Conservation (phyloP, 2,113 vertebrate species). For the Coreoperca whiteheadi region DNA sequence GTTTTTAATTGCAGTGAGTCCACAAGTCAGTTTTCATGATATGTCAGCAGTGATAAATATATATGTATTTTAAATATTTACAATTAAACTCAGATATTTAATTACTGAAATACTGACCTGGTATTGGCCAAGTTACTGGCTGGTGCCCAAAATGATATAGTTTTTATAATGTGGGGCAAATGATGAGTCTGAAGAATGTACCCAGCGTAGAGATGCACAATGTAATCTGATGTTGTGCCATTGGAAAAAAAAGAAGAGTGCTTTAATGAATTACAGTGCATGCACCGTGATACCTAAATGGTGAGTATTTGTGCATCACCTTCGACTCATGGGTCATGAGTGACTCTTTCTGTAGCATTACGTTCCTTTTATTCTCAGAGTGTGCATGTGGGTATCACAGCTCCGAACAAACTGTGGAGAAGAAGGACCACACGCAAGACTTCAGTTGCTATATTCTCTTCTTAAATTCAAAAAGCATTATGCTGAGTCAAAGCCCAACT, state of each 20-base stretch:
- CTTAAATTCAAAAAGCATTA: neutral
- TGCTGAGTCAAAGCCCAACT: conserved; percentile 4
- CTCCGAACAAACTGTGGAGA: neutral
- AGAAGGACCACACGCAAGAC: neutral
- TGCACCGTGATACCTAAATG: neutral
- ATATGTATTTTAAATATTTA: neutral
- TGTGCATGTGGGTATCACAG: neutral
- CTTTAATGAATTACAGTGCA: neutral
- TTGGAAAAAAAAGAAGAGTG: neutral
- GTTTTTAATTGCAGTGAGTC: neutral
- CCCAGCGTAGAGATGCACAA: neutral
- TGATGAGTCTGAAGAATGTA: neutral
- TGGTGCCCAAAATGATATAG: neutral
- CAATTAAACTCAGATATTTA: neutral
- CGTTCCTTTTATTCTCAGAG: neutral
- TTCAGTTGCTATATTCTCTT: neutral
- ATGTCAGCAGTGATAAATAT: neutral
- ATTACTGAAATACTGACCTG: neutral
- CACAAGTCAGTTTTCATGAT: neutral
- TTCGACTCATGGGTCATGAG: neutral
- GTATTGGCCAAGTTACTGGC: neutral
- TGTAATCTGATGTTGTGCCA: neutral
- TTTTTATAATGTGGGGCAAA: neutral
- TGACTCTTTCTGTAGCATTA: neutral
- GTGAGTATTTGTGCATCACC: conserved; percentile 9